Base-by-base conservation (phyloP, 2,113 vertebrate genomes). In the Promerops cafer region DNA sequence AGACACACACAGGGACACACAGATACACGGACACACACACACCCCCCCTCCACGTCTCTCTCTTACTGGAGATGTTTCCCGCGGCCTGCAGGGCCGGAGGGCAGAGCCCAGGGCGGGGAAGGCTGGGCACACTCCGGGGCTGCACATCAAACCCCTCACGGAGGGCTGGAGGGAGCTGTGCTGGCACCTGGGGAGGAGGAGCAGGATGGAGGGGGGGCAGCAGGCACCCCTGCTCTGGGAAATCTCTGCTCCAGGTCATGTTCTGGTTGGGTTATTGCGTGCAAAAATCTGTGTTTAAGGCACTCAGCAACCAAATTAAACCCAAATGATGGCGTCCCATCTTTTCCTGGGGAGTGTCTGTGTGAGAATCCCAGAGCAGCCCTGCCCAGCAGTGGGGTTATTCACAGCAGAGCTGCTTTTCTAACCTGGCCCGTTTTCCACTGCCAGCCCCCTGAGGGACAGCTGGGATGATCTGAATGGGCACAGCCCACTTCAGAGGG, bases 311-410 rank as follows among this genome's bases (percentile, higher is more conserved):
- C 10, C 61, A 11, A 39, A 82, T 11, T 9, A 61, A 61, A 78
- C 22, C 9, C 54, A 28, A 1, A 0, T 3, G 24, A 42, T 37
- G n/a, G 37, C 60, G 19, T 20, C 1, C 0, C 11, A 8, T 11
- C 28, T 47, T 20, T 27, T 60, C 21, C 59, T 53, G 56, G 17
- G 28, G 66, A 11, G 13, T 87, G 2, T 68, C 33, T 44, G 45
- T 16, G 19, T 44, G 40, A 63, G 60, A 16, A 16, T 27, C 40
- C 4, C 40, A 13, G n/a, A 45, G 47, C 28, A 75, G 66, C 8
- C 21, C 45, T 1, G 0, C 4, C 16, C 54, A 69, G 28, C 54
- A 8, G 39, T 3, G 31, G 24, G n/a, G 23, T 35, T 80, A 31
- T 11, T 84, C 53, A 59, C 63, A 71, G 33, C 53, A 84, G 4